Evolutionary conservation across 2,888 invertebrate species (phyloP).

Genomic region (Philonicus albiceps): DNA sequence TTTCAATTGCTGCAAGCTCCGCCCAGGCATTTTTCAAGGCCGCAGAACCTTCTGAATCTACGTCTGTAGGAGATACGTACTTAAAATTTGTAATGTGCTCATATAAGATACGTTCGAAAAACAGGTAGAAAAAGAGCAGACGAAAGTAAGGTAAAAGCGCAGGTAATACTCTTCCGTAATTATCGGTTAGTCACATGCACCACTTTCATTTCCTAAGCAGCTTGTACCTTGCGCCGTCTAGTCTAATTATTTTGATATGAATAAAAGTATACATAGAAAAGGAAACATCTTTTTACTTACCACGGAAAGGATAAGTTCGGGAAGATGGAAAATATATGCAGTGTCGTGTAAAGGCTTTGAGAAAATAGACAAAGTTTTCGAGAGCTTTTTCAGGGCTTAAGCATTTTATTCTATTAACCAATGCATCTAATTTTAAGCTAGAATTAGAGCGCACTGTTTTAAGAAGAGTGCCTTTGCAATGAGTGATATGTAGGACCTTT

Average conservation of each 20-base stretch:
- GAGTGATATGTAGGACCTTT: not conserved
- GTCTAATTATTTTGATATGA: not conserved
- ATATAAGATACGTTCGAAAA: not conserved
- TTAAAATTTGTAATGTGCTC: not conserved
- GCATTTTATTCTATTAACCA: not conserved
- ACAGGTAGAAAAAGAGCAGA: not conserved
- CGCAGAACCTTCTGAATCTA: slow-evolving; percentile 61
- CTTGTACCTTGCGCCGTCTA: not conserved
- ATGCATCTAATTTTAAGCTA: not conserved
- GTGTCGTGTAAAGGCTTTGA: not conserved
- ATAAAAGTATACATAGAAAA: not conserved
- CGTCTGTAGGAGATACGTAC: slow-evolving; percentile 52
- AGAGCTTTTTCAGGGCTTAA: not conserved
- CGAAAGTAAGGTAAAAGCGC: not conserved
- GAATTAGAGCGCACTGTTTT: not conserved
- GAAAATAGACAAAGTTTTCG: not conserved
- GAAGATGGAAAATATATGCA: not conserved
- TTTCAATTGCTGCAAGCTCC: slow-evolving; percentile 82
- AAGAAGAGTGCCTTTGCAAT: not conserved
- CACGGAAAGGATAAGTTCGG: not conserved
- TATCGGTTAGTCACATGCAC: not conserved
- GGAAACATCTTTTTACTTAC: not conserved
- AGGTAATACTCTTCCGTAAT: not conserved
- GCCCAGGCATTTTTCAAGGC: slow-evolving; percentile 82
- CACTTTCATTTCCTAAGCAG: not conserved